Base-by-base conservation (phyloP, 1,140 invertebrate species). In the Lethocerus indicus region DNA sequence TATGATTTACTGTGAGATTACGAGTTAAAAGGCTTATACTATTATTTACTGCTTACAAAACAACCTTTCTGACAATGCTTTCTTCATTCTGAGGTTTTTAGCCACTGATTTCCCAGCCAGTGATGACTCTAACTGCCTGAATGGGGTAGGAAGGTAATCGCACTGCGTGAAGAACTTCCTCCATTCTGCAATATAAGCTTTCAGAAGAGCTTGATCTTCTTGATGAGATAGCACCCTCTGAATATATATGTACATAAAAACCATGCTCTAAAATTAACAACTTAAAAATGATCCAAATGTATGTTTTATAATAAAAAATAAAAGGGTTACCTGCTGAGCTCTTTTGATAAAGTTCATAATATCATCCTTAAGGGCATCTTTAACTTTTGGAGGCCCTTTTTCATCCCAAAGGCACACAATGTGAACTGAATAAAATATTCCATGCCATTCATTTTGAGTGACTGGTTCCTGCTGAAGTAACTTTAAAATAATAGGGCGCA, bases 161-260 rank as follows among this genome's bases (percentile, higher is more conserved):
- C 92, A 96, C 64, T 97, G 92, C 6, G 90, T 90, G 63, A 96
- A 96, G 70, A 97, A 98, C 61, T 94, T 95, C 36, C 87, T 74
- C 93, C 93, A 98, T 67, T 96, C 92, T 7, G 78, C 77, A 58
- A 97, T 96, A 60, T 98, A 98, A 7, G 92, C 87, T 67, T 92
- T 92, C 5, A 98, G 68, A 21, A 97, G 69, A 6, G 92, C 89
- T 64, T 94, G 88, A 60, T 97, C 92, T 62, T 96, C 91, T 53
- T 88, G 75, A 60, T 92, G 87, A 18, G 85, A 77, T 52, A 93
- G 68, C 2, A 95, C 88, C 61, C 87, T 74, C 70, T 83, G 54
- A 3, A 65, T 59, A 52, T 4, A n/a, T n/a, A n/a, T n/a, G n/a
- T n/a, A n/a, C n/a, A n/a, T n/a, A n/a, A n/a, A n/a, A n/a, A n/a